Evolutionary conservation across 23 tunicate species (phyloP), one percentile per base, ranked within the genome.

Genomic region (Phallusia fumigata): DNA sequence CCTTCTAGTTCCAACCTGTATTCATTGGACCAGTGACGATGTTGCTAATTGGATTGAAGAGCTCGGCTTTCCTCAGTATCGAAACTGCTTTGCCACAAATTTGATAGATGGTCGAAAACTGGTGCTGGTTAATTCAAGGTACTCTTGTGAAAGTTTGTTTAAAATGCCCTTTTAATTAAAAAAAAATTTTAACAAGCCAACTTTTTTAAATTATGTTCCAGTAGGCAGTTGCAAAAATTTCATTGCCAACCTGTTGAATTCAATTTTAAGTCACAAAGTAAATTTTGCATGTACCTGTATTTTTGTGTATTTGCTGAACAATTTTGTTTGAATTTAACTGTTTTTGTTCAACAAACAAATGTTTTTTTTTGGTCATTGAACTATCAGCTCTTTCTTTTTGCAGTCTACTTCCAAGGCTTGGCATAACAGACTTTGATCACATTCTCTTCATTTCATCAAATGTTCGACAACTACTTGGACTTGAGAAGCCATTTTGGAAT

Each of bases 41-140:
- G 99, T 95, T 32, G 92, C 92, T 0, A 84, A 90, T 45, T 95
- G 99, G 99, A 81, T 95, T 51, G 95, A 90, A 86, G 92, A 90
- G 72, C 65, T 95, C n/a, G 99, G 99, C 24, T 90, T 90, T 81
- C 99, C 99, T 0, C 95, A 95, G 64, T 95, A 95, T 65, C 75
- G 92, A 78, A 79, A 65, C n/a, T 95, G 99, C 74, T 84, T 95
- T 65, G 79, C 79, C 65, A 64, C 84, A 19, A 95, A 95, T 64
- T 58, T 90, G 19, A 90, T 95, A 30, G 76, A 90, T 77, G 99
- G 99, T n/a, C 75, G 99, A 65, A 95, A 95, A 76, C 47, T 95
- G 34, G 80, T 95, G 36, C 73, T 95, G 0, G 84, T 86, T 0
- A 82, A 84, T 69, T 91, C 92, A 44, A 94, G 94, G 98, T 94